phyloP scores from a whole-genome alignment of 2,888 invertebrate genomes.

The Onthophagus sagittarius region DNA sequence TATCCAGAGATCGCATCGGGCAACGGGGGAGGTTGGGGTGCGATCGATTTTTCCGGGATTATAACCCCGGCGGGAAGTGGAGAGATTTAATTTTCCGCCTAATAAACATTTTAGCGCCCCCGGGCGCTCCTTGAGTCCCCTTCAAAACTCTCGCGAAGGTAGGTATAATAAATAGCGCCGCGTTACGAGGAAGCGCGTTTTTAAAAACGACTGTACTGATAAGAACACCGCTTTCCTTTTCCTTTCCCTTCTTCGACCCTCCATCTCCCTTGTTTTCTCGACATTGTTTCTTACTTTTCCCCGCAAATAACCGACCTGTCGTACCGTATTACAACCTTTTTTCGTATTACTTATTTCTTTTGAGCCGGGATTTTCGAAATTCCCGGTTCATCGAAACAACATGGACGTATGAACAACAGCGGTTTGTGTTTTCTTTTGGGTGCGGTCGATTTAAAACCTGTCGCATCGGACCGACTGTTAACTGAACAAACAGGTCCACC shows the following conservation, averaged over 20 bases:
- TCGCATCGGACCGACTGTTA: background rate
- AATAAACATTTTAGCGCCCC: slow-evolving; percentile 20
- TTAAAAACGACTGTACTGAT: slow-evolving; percentile 24
- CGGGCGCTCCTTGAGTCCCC: background rate
- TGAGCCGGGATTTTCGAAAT: background rate
- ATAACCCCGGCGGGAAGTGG: background rate
- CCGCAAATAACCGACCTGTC: slow-evolving; percentile 8
- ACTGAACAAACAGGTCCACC: background rate
- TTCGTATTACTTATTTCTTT: background rate
- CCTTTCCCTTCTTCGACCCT: slow-evolving; percentile 13
- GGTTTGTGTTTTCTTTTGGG: background rate
- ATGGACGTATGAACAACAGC: background rate
- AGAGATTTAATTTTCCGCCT: slow-evolving; percentile 21
- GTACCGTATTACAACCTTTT: background rate
- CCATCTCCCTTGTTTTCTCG: background rate
- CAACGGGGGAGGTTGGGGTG: background rate
- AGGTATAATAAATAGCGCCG: slow-evolving; percentile 29
- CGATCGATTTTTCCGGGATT: background rate
- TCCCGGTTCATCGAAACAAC: background rate
- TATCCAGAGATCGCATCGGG: background rate
- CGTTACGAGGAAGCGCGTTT: slow-evolving; percentile 26
- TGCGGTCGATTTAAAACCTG: background rate
- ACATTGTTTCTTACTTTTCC: background rate
- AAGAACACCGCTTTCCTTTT: slow-evolving; percentile 18
- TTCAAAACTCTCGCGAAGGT: background rate